These are phyloP conservation scores for Leucophenga montana DNA, from an alignment of 2,888 invertebrate genomes.

Conservation along the genomic window DNA sequence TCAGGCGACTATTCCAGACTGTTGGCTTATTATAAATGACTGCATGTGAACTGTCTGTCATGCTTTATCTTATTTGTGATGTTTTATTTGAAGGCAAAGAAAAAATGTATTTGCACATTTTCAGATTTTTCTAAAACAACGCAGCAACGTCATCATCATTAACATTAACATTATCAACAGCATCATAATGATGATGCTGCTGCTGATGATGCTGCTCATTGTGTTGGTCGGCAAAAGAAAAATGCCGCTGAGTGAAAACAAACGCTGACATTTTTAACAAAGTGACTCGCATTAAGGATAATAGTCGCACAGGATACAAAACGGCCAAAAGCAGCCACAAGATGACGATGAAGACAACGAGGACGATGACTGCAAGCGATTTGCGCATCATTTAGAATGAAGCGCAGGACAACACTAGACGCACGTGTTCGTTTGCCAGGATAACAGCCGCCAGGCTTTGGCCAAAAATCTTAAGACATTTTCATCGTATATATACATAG, in stretches of 20 bases:
- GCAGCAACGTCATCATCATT: not conserved
- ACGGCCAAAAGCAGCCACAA: not conserved
- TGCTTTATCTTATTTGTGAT: slow-evolving; percentile 65
- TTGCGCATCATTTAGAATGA: slow-evolving; percentile 59
- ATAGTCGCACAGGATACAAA: slow-evolving; percentile 52
- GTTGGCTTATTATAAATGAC: slow-evolving; percentile 62
- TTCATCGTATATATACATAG: no score
- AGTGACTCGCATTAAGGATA: slow-evolving; percentile 67
- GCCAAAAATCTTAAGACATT: not conserved
- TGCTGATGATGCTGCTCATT: no score
- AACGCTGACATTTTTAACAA: slow-evolving; percentile 57
- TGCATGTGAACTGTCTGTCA: slow-evolving; percentile 64
- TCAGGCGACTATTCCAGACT: slow-evolving; percentile 28
- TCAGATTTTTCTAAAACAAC: slow-evolving; percentile 23
- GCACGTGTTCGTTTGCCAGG: slow-evolving; percentile 17
- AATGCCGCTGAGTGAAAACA: slow-evolving; percentile 7
- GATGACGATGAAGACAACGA: slow-evolving; percentile 46
- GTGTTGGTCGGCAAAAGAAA: not conserved
- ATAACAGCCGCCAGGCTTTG: slow-evolving; percentile 11
- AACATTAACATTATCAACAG: slow-evolving; percentile 1
- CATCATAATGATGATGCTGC: slow-evolving; percentile 1
- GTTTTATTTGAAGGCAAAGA: slow-evolving; percentile 49
- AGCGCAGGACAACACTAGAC: not conserved
- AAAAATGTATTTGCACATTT: slow-evolving; percentile 14
- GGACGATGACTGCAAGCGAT: slow-evolving; percentile 55